phyloP scores from a whole-genome alignment of 2,888 invertebrate genomes.

The Sabatieria punctata region DNA sequence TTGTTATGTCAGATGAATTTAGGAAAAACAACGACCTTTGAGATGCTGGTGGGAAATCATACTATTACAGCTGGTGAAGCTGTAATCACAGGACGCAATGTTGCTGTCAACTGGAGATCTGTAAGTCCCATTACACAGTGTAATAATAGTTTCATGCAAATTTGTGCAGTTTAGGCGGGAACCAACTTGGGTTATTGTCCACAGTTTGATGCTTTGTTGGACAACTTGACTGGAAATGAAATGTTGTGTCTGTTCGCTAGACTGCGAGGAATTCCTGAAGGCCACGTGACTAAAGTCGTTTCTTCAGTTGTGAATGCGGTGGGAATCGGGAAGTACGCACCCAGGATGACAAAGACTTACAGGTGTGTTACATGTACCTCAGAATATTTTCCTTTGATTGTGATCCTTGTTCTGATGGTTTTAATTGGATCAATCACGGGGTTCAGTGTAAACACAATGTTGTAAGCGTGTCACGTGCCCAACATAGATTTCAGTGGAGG shows the following conservation, averaged over 20 bases:
- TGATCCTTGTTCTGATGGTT: no score
- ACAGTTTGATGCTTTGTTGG: slow-evolving; percentile 54
- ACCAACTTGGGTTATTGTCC: slow-evolving; percentile 49
- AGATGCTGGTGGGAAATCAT: slow-evolving; percentile 16
- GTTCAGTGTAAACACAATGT: no score
- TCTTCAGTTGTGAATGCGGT: slow-evolving; percentile 8
- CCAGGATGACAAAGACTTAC: no score
- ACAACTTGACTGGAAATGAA: slow-evolving; percentile 52
- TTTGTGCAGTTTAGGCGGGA: slow-evolving; percentile 16
- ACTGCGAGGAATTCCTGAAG: slow-evolving; percentile 44
- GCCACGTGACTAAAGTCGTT: slow-evolving; percentile 11
- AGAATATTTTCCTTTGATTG: no score
- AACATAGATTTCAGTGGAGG: no score
- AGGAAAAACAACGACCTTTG: no score
- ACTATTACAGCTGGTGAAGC: slow-evolving; percentile 21
- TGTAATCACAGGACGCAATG: slow-evolving; percentile 18
- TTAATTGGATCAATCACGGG: no score
- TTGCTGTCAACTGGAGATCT: slow-evolving; percentile 19
- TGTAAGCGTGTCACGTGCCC: no score
- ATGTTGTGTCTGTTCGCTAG: slow-evolving; percentile 47
- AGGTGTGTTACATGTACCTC: no score
- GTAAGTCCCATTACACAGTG: no score
- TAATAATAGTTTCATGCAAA: neutral
- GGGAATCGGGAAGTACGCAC: slow-evolving; percentile 9
- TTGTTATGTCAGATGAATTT: no score